Evolutionary conservation across 2,113 vertebrate species (phyloP).

Genomic region (Melanerpes formicivorus): DNA sequence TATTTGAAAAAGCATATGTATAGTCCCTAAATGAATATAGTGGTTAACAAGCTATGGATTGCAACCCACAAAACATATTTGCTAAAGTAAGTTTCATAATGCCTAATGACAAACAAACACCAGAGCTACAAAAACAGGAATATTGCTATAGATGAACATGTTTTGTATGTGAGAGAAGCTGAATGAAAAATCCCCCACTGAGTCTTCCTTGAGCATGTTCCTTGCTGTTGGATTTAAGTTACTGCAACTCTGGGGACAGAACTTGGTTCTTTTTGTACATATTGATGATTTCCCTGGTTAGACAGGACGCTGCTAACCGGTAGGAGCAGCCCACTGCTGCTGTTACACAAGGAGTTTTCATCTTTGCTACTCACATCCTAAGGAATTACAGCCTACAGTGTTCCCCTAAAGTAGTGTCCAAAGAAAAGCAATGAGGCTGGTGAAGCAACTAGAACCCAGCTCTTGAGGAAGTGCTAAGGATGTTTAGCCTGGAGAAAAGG

Average conservation of each 20-base stretch:
- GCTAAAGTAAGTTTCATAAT: conserved; percentile 46
- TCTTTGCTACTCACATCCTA: background rate
- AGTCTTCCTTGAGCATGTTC: background rate
- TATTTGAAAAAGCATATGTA: conserved; percentile 55
- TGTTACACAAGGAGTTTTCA: background rate
- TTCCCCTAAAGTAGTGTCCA: background rate
- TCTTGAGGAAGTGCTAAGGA: background rate
- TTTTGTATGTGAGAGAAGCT: background rate
- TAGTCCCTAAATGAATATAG: conserved; percentile 55
- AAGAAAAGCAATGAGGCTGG: background rate
- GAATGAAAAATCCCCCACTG: background rate
- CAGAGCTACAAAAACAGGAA: background rate
- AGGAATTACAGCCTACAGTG: background rate
- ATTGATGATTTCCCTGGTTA: background rate
- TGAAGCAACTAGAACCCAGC: background rate
- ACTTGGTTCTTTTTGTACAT: background rate
- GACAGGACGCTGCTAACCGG: background rate
- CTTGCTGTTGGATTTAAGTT: background rate
- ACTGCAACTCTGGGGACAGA: background rate
- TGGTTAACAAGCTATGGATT: conserved; percentile 63
- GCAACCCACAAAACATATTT: conserved; percentile 62
- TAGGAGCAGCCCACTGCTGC: background rate
- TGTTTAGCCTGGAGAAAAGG: background rate
- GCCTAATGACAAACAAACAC: conserved; percentile 61
- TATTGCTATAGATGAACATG: background rate